Base-by-base conservation (phyloP, 2,797 vertebrate genomes). In the Siniperca obscura region DNA sequence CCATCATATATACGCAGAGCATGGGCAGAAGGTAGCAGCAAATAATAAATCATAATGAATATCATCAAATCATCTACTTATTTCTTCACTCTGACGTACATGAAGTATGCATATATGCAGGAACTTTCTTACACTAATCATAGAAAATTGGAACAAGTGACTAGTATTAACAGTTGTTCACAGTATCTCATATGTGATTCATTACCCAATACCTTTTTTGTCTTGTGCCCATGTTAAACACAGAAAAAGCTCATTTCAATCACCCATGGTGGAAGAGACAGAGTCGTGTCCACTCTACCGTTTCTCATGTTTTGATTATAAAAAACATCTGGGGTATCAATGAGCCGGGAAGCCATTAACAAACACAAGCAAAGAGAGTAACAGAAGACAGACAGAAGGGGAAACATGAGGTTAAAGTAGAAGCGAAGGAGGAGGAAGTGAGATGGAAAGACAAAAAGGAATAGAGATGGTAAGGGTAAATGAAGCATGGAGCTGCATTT, bases 401-500 rank as follows among this genome's bases (percentile, higher is more conserved):
- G 72, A 80, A 62, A 68, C 70, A 75, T 0, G 68, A 82, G 82
- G 85, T 83, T 83, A 82, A 87, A 82, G 81, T 38, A 67, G 81
- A 75, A 69, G 70, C 50, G 38, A 80, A 78, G 65, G 73, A 86
- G 78, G 66, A 74, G 70, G 71, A 80, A 71, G 7, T 66, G 62
- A 80, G 79, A 70, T 81, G 70, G 27, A 74, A 76, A 81, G 82
- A 78, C 83, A 83, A 84, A 82, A 78, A 77, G 74, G 81, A 86
- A 91, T 74, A 90, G 80, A 68, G 81, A 87, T 85, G 74, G 88
- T 90, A 85, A 89, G 83, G 80, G 72, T 90, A 94, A 96, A 94
- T 93, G 92, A 94, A 93, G 92, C 95, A 86, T 94, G 92, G 91
- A 92, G 89, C 94, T 93, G 92, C 92, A 94, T 95, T 95, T 94